These are phyloP conservation scores for Andrena fulva DNA, from an alignment of 2,888 invertebrate species.

Conservation along the genomic window DNA sequence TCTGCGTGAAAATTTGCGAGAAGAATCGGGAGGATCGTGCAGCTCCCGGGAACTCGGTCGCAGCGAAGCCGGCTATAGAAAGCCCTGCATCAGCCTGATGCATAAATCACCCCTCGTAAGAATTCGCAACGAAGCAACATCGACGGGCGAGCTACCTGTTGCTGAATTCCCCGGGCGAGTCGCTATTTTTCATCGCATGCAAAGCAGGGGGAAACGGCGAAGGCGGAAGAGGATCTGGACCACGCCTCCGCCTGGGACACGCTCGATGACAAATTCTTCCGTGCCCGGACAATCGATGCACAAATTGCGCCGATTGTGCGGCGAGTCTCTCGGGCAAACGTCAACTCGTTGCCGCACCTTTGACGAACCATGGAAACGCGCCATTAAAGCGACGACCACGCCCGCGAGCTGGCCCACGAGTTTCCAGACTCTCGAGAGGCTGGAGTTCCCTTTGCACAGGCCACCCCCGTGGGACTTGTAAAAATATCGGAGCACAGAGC, in stretches of 20 bases:
- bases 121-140: conserved; percentile 23
- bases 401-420: conserved; percentile 15
- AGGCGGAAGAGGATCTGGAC: conserved; percentile 30
- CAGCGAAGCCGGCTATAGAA: not conserved
- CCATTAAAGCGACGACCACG: conserved; percentile 26
- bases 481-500: conserved; percentile 9
- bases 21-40: not conserved
- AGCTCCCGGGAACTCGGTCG: not conserved
- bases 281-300: conserved; percentile 32
- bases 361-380: not conserved
- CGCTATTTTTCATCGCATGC: conserved; percentile 59
- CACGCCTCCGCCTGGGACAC: conserved; percentile 8
- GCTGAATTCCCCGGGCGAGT: conserved; percentile 53
- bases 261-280: conserved; percentile 46
- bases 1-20: not conserved
- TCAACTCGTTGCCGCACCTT: conserved; percentile 3
- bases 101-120: conserved; percentile 58
- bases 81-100: conserved; percentile 43
- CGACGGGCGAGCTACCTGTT: conserved; percentile 65
- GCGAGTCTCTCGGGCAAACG: conserved; percentile 20
- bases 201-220: conserved; percentile 36
- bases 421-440: conserved; percentile 22
- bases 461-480: conserved; percentile 5
- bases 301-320: conserved; percentile 35
- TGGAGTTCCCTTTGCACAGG: not conserved